phyloP scores from a whole-genome alignment of 2,113 vertebrate species.

The rat (Rattus norvegicus) region GRCr8 NC_086029.1:87644001-87644500 shows the following conservation, averaged over 20 bases:
- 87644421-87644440: not conserved
- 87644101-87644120: not conserved
- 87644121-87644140: not conserved
- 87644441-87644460: not conserved
- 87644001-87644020: not conserved
- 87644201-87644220: not conserved
- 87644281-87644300: not conserved
- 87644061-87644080: not conserved
- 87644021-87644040: not conserved
- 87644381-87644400: not conserved
- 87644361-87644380: not conserved
- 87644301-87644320: not conserved
- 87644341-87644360: not conserved
- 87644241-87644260: not conserved
- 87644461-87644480: not conserved
- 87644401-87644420: not conserved
- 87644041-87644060: not conserved
- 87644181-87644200: conserved; percentile 4
- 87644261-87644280: not conserved
- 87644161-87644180: not conserved
- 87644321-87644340: not conserved
- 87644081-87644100: not conserved
- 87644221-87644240: not conserved
- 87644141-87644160: not conserved
- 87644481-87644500: not conserved